Conservation (phyloP, 2,797 vertebrate genomes). For the Syndactyla subalaris region DNA sequence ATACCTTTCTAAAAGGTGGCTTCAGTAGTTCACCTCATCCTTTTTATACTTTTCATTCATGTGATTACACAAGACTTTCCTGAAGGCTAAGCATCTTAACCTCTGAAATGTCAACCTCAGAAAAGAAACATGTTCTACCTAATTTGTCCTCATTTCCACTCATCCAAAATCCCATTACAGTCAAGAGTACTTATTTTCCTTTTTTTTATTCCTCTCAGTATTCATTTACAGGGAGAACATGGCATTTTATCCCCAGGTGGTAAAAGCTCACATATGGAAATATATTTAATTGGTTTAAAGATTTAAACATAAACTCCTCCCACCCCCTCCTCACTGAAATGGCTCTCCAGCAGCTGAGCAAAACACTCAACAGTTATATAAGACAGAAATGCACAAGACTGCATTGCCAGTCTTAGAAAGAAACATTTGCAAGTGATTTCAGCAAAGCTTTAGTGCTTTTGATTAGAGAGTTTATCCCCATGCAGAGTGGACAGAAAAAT, state of each 20-base stretch:
- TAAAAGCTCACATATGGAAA: slow-evolving; percentile 30
- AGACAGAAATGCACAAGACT: not conserved
- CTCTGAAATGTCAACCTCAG: slow-evolving; percentile 14
- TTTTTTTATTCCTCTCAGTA: not conserved
- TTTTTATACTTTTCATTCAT: not conserved
- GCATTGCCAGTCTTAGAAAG: not conserved
- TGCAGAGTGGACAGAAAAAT: not conserved
- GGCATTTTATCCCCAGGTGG: not conserved
- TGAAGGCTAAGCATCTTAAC: slow-evolving; percentile 25
- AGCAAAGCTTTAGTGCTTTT: not conserved
- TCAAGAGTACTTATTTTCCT: not conserved
- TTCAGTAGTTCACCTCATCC: not conserved
- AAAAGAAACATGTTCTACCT: not conserved
- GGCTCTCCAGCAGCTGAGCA: not conserved
- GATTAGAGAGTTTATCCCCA: not conserved
- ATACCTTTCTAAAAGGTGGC: not conserved
- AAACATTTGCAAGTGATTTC: not conserved
- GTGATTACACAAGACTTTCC: not conserved
- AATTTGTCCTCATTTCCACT: slow-evolving; percentile 44
- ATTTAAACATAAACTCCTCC: slow-evolving; percentile 17
- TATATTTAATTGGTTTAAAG: slow-evolving; percentile 34
- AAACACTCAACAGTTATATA: not conserved
- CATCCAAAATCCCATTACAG: slow-evolving; percentile 39
- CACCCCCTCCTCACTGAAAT: not conserved
- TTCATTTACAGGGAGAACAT: not conserved